These are phyloP conservation scores for Sander vitreus DNA, from an alignment of 2,113 vertebrate genomes.

Conservation along the genomic window DNA sequence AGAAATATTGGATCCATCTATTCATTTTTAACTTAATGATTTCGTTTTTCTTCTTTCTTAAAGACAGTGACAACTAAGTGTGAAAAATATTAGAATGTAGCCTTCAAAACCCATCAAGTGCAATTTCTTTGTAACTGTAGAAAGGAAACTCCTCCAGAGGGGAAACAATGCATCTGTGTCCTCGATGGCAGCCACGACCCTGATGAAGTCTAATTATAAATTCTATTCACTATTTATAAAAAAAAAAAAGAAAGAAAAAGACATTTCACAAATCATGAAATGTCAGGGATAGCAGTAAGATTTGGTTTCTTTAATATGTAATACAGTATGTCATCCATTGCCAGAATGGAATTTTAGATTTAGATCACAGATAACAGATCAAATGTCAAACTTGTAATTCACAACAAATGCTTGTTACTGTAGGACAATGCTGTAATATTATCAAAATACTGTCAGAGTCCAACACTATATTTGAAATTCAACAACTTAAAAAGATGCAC, in stretches of 20 bases:
- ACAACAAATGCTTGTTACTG: background rate
- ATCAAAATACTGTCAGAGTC: background rate
- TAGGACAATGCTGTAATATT: background rate
- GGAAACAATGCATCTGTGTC: background rate
- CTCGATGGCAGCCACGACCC: background rate
- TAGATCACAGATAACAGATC: background rate
- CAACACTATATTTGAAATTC: constrained; percentile 12
- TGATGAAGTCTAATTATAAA: background rate
- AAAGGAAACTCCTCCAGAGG: constrained; percentile 11
- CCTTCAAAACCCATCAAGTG: background rate
- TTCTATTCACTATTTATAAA: background rate
- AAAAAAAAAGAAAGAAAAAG: too few species aligned
- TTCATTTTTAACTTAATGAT: background rate
- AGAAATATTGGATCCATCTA: constrained; percentile 8
- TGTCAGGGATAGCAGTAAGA: background rate
- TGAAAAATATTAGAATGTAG: background rate
- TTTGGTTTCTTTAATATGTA: background rate
- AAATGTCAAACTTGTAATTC: background rate
- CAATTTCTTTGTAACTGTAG: background rate
- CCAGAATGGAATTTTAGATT: background rate
- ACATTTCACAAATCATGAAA: background rate
- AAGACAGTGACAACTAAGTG: too few species aligned
- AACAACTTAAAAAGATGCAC: background rate
- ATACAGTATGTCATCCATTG: too few species aligned
- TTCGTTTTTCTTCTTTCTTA: background rate